Evolutionary conservation across 1,140 invertebrate species (phyloP).

Genomic region (Drosophila novamexicana): DNA sequence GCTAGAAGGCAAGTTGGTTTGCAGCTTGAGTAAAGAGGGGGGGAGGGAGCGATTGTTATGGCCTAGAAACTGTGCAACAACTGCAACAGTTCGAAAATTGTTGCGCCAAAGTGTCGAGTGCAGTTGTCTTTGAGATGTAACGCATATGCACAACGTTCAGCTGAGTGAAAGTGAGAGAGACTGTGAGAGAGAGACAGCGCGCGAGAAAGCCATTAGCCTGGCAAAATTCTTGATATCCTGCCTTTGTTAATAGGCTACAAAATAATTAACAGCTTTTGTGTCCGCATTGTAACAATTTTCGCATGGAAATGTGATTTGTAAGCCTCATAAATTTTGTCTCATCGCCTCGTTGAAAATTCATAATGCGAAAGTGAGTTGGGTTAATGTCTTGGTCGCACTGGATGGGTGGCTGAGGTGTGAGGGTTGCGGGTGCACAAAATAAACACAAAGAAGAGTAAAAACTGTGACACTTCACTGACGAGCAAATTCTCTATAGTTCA

Average conservation of each 20-base stretch:
- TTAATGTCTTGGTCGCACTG: slow-evolving; percentile 55
- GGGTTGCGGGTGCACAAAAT: slow-evolving; percentile 1
- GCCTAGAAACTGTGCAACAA: slow-evolving; percentile 44
- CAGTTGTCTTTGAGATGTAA: slow-evolving; percentile 41
- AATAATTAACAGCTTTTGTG: slow-evolving; percentile 70
- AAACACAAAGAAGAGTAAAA: slow-evolving; percentile 40
- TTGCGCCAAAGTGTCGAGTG: slow-evolving; percentile 68
- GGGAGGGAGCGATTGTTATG: not conserved
- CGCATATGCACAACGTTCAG: slow-evolving; percentile 3
- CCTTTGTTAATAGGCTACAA: slow-evolving; percentile 67
- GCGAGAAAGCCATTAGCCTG: slow-evolving; percentile 13
- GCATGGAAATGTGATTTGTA: slow-evolving; percentile 74
- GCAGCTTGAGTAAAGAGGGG: not conserved
- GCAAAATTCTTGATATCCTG: slow-evolving; percentile 37
- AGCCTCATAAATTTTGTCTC: slow-evolving; percentile 69
- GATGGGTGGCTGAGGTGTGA: not conserved
- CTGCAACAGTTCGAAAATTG: slow-evolving; percentile 68
- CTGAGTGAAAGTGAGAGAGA: not conserved
- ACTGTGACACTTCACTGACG: not conserved
- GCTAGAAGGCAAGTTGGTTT: not conserved
- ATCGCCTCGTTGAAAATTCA: slow-evolving; percentile 63
- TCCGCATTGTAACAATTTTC: slow-evolving; percentile 59
- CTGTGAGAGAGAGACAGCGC: not conserved
- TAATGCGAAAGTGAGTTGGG: slow-evolving; percentile 76
- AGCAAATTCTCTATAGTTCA: slow-evolving; percentile 3